phyloP scores from a whole-genome alignment of 1,140 invertebrate genomes.

The Saccostrea echinata region DNA sequence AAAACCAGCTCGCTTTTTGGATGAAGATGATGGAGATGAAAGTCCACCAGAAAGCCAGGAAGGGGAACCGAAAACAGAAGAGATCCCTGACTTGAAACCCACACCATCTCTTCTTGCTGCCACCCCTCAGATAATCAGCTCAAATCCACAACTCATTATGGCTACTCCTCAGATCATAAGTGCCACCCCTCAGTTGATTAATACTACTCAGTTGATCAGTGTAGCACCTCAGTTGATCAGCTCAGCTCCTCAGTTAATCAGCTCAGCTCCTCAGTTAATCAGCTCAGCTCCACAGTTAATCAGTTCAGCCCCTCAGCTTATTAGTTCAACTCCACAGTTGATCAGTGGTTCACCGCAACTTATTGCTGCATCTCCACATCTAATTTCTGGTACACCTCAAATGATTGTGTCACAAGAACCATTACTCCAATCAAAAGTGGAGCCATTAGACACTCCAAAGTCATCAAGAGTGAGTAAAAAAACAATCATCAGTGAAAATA shows the following conservation, averaged over 20 bases:
- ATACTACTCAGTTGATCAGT: slow-evolving; percentile 22
- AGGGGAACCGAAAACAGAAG: slow-evolving; percentile 29
- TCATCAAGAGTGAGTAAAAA: slow-evolving; percentile 29
- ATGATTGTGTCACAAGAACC: neutral
- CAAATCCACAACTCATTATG: slow-evolving; percentile 5
- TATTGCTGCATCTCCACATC: slow-evolving; percentile 1
- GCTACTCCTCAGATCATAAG: neutral
- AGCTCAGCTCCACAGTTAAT: slow-evolving; percentile 11
- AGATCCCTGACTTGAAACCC: neutral
- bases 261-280: neutral
- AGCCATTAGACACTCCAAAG: slow-evolving; percentile 12
- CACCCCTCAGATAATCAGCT: neutral
- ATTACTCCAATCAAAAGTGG: neutral
- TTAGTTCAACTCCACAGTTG: neutral
- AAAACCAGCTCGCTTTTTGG: slow-evolving; percentile 64
- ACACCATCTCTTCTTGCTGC: neutral
- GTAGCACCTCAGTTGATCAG: slow-evolving; percentile 18
- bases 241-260: slow-evolving; percentile 1
- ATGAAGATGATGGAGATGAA: slow-evolving; percentile 46
- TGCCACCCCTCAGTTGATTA: slow-evolving; percentile 9
- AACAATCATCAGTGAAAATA: neutral
- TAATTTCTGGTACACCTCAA: slow-evolving; percentile 19
- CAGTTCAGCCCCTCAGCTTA: neutral
- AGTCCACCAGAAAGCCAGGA: slow-evolving; percentile 52
- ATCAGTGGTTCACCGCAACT: neutral